Conservation (phyloP, 2,888 invertebrate genomes). For the Sphaerolaimus hirsutus region DNA sequence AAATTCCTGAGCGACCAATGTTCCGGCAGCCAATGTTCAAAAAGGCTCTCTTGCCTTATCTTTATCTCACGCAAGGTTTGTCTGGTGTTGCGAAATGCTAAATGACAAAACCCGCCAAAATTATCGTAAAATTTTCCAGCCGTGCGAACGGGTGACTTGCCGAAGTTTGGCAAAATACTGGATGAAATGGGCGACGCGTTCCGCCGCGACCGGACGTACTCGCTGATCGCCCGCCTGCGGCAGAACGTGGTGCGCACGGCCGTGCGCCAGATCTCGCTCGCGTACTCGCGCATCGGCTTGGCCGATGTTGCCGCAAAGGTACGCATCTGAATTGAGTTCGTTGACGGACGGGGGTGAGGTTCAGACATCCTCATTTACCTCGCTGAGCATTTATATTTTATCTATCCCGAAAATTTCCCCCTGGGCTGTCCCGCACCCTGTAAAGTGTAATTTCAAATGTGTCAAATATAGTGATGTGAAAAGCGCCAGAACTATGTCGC, state of each 20-base stretch:
- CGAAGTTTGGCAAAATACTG: slow-evolving; percentile 67
- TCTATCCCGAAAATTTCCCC: too few relatives aligned
- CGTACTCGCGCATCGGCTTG: slow-evolving; percentile 83
- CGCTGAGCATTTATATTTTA: too few relatives aligned
- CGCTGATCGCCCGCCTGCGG: slow-evolving; percentile 70
- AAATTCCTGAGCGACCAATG: slow-evolving; percentile 82
- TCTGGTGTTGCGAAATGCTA: not conserved
- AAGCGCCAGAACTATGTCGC: too few relatives aligned
- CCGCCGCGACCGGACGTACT: slow-evolving; percentile 75
- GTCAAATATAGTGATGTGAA: too few relatives aligned
- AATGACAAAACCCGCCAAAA: too few relatives aligned
- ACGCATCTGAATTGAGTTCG: too few relatives aligned
- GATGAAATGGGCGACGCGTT: slow-evolving; percentile 46
- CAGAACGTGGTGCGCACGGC: slow-evolving; percentile 93
- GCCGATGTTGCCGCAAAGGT: too few relatives aligned
- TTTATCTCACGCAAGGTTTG: slow-evolving; percentile 64
- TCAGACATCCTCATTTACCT: too few relatives aligned
- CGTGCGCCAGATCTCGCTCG: slow-evolving; percentile 39
- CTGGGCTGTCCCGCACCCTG: too few relatives aligned
- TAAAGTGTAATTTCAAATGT: too few relatives aligned
- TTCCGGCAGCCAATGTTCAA: slow-evolving; percentile 73
- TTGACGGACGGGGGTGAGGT: too few relatives aligned
- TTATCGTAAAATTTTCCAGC: slow-evolving; percentile 24
- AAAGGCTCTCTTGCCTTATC: slow-evolving; percentile 71
- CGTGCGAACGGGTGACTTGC: slow-evolving; percentile 76